These are phyloP conservation scores for Plestiodon gilberti DNA, from an alignment of 2,113 vertebrate species.

Conservation along the genomic window DNA sequence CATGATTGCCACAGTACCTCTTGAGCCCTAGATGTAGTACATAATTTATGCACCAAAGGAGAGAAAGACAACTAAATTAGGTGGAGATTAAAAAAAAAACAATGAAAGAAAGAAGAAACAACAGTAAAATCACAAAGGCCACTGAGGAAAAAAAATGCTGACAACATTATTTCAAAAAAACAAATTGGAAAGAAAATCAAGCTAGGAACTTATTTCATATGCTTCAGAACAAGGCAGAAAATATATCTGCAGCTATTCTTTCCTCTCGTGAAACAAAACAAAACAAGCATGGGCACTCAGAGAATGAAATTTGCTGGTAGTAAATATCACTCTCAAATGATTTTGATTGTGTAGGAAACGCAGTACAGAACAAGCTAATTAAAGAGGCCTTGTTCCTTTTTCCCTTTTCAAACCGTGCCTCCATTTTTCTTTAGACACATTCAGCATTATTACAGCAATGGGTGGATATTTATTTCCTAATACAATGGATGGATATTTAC, in stretches of 20 bases:
- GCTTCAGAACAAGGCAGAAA: slow-evolving; percentile 30
- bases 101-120: slow-evolving; percentile 28
- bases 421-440: not conserved
- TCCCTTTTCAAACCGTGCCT: not conserved
- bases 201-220: not conserved
- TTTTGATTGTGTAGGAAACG: slow-evolving; percentile 50
- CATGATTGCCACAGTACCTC: not conserved
- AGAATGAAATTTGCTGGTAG: not conserved
- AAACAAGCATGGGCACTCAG: not conserved
- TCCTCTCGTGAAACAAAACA: slow-evolving; percentile 5
- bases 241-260: slow-evolving; percentile 20
- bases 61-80: slow-evolving; percentile 45
- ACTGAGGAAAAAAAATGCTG: not conserved
- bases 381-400: not conserved
- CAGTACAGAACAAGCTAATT: slow-evolving; percentile 28
- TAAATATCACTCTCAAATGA: not conserved
- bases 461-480: not conserved
- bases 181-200: slow-evolving; percentile 37
- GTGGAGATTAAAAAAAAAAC: not conserved
- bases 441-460: not conserved
- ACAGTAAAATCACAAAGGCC: not conserved
- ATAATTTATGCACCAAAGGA: slow-evolving; percentile 40
- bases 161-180: slow-evolving; percentile 24
- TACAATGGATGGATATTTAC: not conserved
- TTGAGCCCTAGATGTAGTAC: not conserved